Percentiles rank a stretch among this genome's conserved stretches.
Conservation (phyloP, 2,888 invertebrate species). For the Orchestes rusci region DNA sequence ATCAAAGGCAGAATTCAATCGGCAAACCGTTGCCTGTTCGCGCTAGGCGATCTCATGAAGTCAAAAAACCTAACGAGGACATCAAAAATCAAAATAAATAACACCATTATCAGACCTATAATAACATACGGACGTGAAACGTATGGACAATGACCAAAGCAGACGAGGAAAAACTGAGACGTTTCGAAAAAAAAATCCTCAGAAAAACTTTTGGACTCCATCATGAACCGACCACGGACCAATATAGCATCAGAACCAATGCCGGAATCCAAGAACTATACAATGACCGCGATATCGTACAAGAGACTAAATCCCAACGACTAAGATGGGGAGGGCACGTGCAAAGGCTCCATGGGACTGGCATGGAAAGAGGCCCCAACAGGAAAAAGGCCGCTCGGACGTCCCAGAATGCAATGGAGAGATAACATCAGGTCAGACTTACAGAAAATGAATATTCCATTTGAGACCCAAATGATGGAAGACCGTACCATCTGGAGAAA, state of each 20-base stretch:
- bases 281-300: no score
- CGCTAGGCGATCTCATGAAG: conserved; percentile 3
- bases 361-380: no score
- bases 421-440: no score
- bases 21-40: conserved; percentile 5
- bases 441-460: no score
- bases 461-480: no score
- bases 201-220: conserved; percentile 8
- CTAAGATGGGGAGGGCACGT: no score
- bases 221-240: neutral
- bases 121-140: conserved; percentile 9
- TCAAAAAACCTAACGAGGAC: conserved; percentile 3
- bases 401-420: no score
- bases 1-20: conserved; percentile 8
- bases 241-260: conserved; percentile 6
- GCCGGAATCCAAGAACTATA: no score
- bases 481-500: no score
- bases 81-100: conserved; percentile 9
- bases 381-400: no score
- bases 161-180: conserved; percentile 9
- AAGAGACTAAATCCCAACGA: no score
- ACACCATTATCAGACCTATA: conserved; percentile 3
- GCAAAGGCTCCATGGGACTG: no score
- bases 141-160: conserved; percentile 11
- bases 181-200: conserved; percentile 8